Percentiles rank a stretch among this genome's conserved stretches.
These are phyloP conservation scores for Syrmaticus mikado DNA, from an alignment of 2,113 vertebrate species.

Conservation along the genomic window DNA sequence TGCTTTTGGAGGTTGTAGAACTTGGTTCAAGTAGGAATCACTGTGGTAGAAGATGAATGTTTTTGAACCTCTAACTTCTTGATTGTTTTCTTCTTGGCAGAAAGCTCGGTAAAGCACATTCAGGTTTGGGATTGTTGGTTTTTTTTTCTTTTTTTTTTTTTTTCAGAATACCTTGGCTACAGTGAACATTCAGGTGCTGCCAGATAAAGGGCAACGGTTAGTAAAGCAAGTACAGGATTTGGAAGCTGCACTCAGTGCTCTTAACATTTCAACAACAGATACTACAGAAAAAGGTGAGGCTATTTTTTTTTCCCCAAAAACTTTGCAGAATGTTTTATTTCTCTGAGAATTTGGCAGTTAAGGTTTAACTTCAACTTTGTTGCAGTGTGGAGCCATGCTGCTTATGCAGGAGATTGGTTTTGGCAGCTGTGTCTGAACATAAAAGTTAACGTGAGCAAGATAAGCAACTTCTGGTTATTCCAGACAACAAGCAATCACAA, in stretches of 20 bases:
- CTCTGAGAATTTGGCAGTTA: neutral
- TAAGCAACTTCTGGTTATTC: neutral
- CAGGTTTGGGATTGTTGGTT: neutral
- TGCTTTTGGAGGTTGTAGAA: neutral
- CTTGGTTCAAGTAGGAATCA: neutral
- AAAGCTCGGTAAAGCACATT: neutral
- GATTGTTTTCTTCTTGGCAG: neutral
- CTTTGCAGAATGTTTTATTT: neutral
- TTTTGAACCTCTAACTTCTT: neutral
- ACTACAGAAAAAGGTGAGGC: slow-evolving; percentile 56
- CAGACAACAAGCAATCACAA: neutral
- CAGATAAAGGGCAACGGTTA: slow-evolving; percentile 86
- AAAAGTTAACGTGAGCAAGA: neutral
- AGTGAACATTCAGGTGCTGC: slow-evolving; percentile 82
- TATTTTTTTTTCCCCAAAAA: fast-evolving
- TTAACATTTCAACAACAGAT: slow-evolving; percentile 60
- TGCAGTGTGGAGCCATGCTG: neutral
- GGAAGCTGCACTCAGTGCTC: slow-evolving; percentile 75
- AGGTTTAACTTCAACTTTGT: neutral
- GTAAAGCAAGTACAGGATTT: slow-evolving; percentile 82
- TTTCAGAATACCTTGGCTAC: slow-evolving; percentile 78
- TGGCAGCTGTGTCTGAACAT: neutral
- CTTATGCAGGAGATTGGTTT: neutral
- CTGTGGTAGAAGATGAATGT: neutral
- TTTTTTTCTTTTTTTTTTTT: slow-evolving; percentile 55